Evolutionary conservation across 2,113 vertebrate genomes (phyloP).

Genomic region (Psilopsiagon aurifrons): DNA sequence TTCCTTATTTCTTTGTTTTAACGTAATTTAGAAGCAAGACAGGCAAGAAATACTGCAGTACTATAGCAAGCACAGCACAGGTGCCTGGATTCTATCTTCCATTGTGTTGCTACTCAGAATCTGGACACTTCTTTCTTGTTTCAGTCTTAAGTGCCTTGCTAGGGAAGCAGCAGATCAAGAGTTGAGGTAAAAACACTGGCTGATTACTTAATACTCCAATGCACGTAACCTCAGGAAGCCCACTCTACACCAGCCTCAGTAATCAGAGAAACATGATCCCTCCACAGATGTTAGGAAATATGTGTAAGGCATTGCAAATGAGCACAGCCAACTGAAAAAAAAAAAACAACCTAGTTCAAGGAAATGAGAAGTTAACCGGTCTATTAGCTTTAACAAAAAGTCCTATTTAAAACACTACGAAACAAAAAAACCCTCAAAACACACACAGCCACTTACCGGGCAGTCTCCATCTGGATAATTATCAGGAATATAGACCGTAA

Average conservation of each 20-base stretch:
- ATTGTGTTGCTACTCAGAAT: not conserved
- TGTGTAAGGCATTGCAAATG: not conserved
- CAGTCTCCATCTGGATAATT: slow-evolving; percentile 98
- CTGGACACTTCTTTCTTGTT: not conserved
- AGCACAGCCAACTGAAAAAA: not conserved
- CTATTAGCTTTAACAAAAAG: not conserved
- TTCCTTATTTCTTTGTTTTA: not conserved
- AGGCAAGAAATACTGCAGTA: not conserved
- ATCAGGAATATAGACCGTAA: slow-evolving; percentile 98
- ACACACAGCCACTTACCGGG: slow-evolving; percentile 77
- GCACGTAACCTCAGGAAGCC: not conserved
- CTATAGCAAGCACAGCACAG: not conserved
- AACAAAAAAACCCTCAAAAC: not conserved
- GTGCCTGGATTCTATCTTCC: not conserved
- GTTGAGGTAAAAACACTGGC: not conserved
- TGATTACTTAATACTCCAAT: not conserved
- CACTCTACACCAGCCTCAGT: not conserved
- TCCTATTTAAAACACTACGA: not conserved
- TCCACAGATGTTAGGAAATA: not conserved
- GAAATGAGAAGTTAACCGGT: not conserved
- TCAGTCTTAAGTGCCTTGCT: not conserved
- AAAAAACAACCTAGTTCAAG: not conserved
- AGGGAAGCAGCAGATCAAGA: not conserved
- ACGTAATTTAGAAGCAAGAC: not conserved
- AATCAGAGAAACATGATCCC: not conserved